A percentile compares a stretch with the other conserved stretches of the same genome.
phyloP scores from a whole-genome alignment of 2,888 invertebrate species.

The Coelogynopora nodosa region DNA sequence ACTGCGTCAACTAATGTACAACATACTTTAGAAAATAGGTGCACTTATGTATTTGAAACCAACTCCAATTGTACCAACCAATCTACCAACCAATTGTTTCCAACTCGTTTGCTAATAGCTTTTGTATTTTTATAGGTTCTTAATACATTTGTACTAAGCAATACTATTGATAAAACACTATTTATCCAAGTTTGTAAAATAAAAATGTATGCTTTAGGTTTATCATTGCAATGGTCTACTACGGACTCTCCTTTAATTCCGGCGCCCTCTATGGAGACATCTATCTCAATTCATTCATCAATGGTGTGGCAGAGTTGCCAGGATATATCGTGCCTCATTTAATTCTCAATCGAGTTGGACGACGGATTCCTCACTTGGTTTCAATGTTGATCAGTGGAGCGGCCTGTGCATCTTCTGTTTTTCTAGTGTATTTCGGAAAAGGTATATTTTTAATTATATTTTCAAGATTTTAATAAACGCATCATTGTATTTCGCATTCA shows the following conservation, averaged over 20 bases:
- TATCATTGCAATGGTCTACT: slow-evolving; percentile 30
- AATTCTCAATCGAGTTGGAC: background rate
- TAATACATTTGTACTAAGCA: no score
- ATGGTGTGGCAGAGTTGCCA: background rate
- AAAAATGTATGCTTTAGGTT: background rate
- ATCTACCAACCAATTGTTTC: no score
- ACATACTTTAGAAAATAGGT: no score
- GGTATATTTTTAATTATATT: background rate
- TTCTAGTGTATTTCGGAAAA: slow-evolving; percentile 23
- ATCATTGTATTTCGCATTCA: background rate
- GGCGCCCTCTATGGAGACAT: background rate
- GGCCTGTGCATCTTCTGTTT: background rate
- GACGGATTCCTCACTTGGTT: background rate
- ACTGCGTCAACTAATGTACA: no score
- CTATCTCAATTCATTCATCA: slow-evolving; percentile 2
- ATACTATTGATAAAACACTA: no score
- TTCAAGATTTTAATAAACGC: background rate
- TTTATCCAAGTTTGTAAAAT: no score
- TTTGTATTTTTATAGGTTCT: no score
- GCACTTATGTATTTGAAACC: no score
- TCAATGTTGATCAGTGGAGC: background rate
- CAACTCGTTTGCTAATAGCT: no score
- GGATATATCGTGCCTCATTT: background rate
- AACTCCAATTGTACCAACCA: no score
- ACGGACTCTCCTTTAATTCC: slow-evolving; percentile 27